A percentile compares a stretch with the other conserved stretches of the same genome.
Conservation (phyloP, 2,113 vertebrate species). For the Cygnus buccinator region DNA sequence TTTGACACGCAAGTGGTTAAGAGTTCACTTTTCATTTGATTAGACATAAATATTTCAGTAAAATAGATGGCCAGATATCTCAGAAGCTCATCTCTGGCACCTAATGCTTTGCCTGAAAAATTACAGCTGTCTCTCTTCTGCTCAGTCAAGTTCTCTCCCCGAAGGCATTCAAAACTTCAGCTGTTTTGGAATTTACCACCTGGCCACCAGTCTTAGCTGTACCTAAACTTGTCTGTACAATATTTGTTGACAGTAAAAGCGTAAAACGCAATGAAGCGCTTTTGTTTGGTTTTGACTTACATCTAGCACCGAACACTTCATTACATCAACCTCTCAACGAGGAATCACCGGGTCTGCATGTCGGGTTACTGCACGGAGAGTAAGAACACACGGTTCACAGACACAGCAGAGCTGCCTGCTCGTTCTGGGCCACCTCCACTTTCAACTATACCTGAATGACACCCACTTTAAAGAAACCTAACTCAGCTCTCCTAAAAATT, state of each 20-base stretch:
- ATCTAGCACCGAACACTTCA: neutral
- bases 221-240: conserved; percentile 64
- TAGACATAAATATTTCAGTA: conserved; percentile 6
- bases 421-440: neutral
- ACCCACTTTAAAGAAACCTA: neutral
- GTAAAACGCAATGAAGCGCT: neutral
- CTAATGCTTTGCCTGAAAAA: conserved; percentile 46
- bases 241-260: conserved; percentile 47
- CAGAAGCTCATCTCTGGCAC: conserved; percentile 35
- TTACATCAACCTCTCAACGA: neutral
- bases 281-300: conserved; percentile 14
- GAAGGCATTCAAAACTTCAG: conserved; percentile 51
- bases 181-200: conserved; percentile 73
- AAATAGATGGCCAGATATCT: conserved; percentile 22
- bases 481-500: neutral
- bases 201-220: conserved; percentile 54
- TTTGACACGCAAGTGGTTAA: neutral
- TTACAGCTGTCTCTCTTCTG: conserved; percentile 14
- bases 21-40: conserved; percentile 6
- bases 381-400: neutral
- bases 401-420: fast-evolving
- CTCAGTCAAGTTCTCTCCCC: conserved; percentile 63
- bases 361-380: fast-evolving
- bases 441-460: neutral
- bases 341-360: fast-evolving